Evolutionary conservation across 2,113 vertebrate genomes (phyloP).

Genomic region (Alosa alosa): DNA sequence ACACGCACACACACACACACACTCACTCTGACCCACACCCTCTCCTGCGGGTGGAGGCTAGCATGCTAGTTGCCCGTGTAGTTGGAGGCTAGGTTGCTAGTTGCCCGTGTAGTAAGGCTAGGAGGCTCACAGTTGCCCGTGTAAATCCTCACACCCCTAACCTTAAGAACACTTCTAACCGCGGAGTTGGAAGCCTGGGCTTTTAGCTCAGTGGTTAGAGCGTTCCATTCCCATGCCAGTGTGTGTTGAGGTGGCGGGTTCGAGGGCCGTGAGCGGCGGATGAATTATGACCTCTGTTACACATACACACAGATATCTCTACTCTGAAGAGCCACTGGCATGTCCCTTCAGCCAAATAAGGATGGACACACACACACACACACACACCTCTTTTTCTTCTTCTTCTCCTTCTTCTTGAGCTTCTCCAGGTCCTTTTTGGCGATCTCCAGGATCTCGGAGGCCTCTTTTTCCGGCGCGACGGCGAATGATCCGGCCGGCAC

Average conservation of each 20-base stretch:
- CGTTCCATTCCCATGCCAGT: too few relatives aligned
- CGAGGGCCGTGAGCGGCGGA: too few relatives aligned
- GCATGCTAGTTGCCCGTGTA: too few relatives aligned
- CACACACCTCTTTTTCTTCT: conserved; percentile 92
- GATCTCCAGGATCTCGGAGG: conserved; percentile 89
- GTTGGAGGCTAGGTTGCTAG: too few relatives aligned
- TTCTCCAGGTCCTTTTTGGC: conserved; percentile 96
- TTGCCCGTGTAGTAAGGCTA: too few relatives aligned
- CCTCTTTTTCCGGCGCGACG: conserved; percentile 83
- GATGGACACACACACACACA: conserved; percentile 2
- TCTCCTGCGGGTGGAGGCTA: not conserved
- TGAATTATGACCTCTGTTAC: too few relatives aligned
- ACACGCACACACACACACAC: not conserved
- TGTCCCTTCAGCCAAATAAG: not conserved
- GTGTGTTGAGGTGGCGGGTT: too few relatives aligned
- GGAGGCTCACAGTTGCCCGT: too few relatives aligned
- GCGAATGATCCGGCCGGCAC: conserved; percentile 74
- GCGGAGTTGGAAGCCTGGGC: too few relatives aligned
- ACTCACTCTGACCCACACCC: conserved; percentile 1
- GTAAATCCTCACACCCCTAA: too few relatives aligned
- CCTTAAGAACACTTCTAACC: too few relatives aligned
- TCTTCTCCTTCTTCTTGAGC: conserved; percentile 91
- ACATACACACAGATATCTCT: not conserved
- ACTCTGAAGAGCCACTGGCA: not conserved
- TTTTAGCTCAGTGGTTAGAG: too few relatives aligned